Evolutionary conservation across 2,113 vertebrate genomes (phyloP).

Genomic region (Melanerpes aurifrons): DNA sequence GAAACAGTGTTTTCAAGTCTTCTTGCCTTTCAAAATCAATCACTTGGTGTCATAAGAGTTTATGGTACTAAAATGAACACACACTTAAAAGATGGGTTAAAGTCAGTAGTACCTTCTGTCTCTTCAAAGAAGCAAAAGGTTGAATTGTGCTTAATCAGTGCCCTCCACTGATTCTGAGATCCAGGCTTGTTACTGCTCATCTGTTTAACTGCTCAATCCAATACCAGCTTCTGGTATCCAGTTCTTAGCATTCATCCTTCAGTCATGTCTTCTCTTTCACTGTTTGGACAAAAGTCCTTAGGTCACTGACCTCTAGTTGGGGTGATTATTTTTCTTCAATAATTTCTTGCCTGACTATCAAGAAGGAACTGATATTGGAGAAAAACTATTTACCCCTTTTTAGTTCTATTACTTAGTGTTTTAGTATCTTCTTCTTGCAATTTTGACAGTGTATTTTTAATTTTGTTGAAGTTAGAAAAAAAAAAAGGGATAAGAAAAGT

Average conservation of each 20-base stretch:
- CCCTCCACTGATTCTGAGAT: background rate
- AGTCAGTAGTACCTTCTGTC: background rate
- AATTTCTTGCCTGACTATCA: background rate
- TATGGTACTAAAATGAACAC: background rate
- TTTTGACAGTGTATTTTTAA: background rate
- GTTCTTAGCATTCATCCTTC: background rate
- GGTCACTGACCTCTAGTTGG: background rate
- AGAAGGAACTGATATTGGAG: background rate
- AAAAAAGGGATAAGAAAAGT: background rate
- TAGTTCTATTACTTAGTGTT: background rate
- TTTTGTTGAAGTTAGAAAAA: background rate
- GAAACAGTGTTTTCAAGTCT: background rate
- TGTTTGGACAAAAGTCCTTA: background rate
- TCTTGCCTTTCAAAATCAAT: background rate
- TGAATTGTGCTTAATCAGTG: slow-evolving; percentile 19
- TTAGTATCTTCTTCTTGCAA: background rate
- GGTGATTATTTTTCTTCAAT: background rate
- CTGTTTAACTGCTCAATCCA: background rate
- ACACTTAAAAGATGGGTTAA: background rate
- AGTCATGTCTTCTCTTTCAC: background rate
- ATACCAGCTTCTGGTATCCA: background rate
- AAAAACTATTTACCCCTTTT: background rate
- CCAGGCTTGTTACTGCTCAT: background rate
- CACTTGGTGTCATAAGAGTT: background rate
- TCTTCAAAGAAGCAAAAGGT: background rate